phyloP scores from a whole-genome alignment of 2,888 invertebrate species.

The Eupithecia pulchellata region DNA sequence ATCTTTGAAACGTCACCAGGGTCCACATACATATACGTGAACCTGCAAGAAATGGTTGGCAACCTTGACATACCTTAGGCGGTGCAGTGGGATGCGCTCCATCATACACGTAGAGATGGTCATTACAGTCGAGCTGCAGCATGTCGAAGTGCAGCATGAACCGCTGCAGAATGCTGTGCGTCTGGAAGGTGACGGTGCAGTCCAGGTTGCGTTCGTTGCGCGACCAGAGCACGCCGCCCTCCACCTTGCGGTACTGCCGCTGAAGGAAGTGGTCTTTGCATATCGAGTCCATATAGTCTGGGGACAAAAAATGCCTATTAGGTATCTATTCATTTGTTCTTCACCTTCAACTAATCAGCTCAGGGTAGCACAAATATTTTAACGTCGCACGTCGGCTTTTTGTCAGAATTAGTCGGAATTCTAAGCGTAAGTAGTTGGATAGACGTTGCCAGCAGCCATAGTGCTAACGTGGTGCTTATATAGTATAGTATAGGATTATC shows the following conservation, averaged over 20 bases:
- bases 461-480: too few species aligned
- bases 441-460: background rate
- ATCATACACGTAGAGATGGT: constrained; percentile 96
- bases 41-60: background rate
- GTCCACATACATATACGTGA: background rate
- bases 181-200: constrained; percentile 97
- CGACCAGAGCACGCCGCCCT: constrained; percentile 95
- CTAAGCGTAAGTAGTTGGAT: background rate
- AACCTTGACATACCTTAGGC: constrained; percentile 89
- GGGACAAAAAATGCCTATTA: constrained; percentile 59
- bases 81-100: constrained; percentile 95
- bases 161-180: constrained; percentile 96
- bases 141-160: constrained; percentile 97
- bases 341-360: background rate
- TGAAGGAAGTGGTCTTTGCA: constrained; percentile 96
- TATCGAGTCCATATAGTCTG: constrained; percentile 95
- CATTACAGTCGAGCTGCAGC: constrained; percentile 96
- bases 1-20: background rate
- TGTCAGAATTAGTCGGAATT: too few species aligned
- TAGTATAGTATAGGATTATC: too few species aligned
- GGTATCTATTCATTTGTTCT: background rate
- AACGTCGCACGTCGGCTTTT: background rate
- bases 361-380: background rate
- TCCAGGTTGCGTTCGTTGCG: constrained; percentile 96
- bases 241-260: constrained; percentile 95